phyloP scores from a whole-genome alignment of 2,888 invertebrate species.

The Cataglyphis cursor region DNA sequence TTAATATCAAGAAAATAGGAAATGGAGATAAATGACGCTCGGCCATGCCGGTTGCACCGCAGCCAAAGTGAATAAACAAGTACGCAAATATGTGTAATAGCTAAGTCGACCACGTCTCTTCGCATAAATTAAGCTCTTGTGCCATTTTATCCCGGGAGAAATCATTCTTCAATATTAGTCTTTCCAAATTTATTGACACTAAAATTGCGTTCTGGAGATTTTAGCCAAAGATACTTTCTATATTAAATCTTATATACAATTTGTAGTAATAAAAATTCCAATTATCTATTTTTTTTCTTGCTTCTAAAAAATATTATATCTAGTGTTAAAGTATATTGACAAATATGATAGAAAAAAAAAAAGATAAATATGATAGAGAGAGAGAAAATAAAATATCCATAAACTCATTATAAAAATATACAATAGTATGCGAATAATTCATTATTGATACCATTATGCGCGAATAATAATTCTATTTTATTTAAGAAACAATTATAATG shows the following conservation, averaged over 20 bases:
- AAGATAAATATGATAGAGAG: neutral
- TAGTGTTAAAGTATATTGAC: neutral
- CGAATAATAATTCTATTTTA: neutral
- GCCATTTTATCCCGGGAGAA: slow-evolving; percentile 21
- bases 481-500: neutral
- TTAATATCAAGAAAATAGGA: slow-evolving; percentile 10
- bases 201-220: neutral
- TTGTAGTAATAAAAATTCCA: neutral
- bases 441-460: neutral
- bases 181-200: slow-evolving; percentile 5
- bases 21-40: slow-evolving; percentile 19
- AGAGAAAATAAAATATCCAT: neutral
- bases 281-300: neutral
- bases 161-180: slow-evolving; percentile 29
- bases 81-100: slow-evolving; percentile 16
- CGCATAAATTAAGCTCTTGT: slow-evolving; percentile 14
- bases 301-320: neutral
- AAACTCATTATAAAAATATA: neutral
- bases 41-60: slow-evolving; percentile 14
- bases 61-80: slow-evolving; percentile 23
- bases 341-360: neutral
- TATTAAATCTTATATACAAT: slow-evolving; percentile 1
- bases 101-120: slow-evolving; percentile 8
- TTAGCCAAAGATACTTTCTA: neutral
- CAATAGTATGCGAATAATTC: neutral